A percentile compares a stretch with the other conserved stretches of the same genome.
phyloP scores from a whole-genome alignment of 53 echinoderm and acorn worm genomes.

The Antedon mediterranea region DNA sequence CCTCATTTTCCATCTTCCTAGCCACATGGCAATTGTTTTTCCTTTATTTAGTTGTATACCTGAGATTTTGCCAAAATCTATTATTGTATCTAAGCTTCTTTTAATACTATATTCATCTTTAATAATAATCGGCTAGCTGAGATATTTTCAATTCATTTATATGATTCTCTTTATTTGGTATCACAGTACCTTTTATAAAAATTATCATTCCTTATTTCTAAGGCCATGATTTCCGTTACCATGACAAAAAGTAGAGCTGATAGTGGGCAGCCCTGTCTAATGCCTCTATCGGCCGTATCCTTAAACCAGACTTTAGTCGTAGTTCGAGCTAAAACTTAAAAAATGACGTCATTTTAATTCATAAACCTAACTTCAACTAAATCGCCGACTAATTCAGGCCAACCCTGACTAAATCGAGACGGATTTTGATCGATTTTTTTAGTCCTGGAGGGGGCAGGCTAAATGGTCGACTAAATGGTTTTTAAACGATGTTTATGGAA shows the following conservation, averaged over 20 bases:
- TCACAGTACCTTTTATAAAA: too few species aligned
- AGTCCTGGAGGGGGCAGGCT: too few species aligned
- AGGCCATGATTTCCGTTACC: not conserved
- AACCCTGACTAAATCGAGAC: too few species aligned
- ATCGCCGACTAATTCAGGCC: too few species aligned
- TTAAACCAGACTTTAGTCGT: too few species aligned
- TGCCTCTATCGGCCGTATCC: too few species aligned
- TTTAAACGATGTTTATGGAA: too few species aligned
- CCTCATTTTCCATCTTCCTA: not conserved
- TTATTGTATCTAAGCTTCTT: not conserved
- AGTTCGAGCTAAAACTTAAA: too few species aligned
- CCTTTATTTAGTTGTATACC: not conserved
- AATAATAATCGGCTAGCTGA: not conserved
- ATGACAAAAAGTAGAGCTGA: not conserved
- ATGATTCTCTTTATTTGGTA: not conserved
- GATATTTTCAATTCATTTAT: not conserved
- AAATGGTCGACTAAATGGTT: too few species aligned
- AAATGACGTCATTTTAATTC: too few species aligned
- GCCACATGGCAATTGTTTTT: not conserved
- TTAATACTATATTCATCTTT: not conserved
- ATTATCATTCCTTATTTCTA: not conserved
- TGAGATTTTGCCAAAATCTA: not conserved
- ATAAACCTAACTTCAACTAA: too few species aligned
- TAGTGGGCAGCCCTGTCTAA: not conserved
- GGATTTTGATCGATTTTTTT: too few species aligned